A percentile compares a stretch with the other conserved stretches of the same genome.
Evolutionary conservation across 2,113 vertebrate species (phyloP).

Genomic region (Excalfactoria chinensis): DNA sequence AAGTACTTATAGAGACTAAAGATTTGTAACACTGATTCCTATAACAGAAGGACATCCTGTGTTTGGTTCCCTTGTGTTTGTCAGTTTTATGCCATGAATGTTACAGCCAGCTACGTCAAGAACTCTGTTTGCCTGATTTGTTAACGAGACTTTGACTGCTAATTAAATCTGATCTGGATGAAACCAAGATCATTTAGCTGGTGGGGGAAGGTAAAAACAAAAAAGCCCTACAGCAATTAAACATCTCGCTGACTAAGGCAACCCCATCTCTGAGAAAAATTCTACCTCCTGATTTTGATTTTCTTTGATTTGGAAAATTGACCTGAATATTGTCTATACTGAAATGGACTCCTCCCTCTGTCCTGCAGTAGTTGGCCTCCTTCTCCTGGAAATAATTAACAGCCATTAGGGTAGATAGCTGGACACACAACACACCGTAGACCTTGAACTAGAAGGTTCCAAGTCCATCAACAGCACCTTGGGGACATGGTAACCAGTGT

Average conservation of each 20-base stretch:
- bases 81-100: not conserved
- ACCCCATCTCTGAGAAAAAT: not conserved
- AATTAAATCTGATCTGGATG: not conserved
- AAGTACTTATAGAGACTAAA: slow-evolving; percentile 5
- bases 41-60: not conserved
- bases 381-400: not conserved
- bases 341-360: not conserved
- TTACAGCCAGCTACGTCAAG: not conserved
- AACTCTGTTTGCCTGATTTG: not conserved
- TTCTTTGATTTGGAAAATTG: not conserved
- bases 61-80: not conserved
- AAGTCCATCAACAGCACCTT: not conserved
- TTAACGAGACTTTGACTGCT: not conserved
- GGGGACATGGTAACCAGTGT: not conserved
- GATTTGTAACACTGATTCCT: slow-evolving; percentile 25
- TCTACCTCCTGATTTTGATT: not conserved
- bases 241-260: not conserved
- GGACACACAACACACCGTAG: not conserved
- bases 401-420: not conserved
- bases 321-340: not conserved
- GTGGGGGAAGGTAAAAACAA: not conserved
- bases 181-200: not conserved
- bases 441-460: not conserved
- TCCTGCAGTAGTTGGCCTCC: not conserved
- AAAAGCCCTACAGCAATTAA: not conserved